Percentiles rank a stretch among this genome's conserved stretches.
phyloP scores from a whole-genome alignment of 2,888 invertebrate genomes.

The Notocelia uddmanniana region DNA sequence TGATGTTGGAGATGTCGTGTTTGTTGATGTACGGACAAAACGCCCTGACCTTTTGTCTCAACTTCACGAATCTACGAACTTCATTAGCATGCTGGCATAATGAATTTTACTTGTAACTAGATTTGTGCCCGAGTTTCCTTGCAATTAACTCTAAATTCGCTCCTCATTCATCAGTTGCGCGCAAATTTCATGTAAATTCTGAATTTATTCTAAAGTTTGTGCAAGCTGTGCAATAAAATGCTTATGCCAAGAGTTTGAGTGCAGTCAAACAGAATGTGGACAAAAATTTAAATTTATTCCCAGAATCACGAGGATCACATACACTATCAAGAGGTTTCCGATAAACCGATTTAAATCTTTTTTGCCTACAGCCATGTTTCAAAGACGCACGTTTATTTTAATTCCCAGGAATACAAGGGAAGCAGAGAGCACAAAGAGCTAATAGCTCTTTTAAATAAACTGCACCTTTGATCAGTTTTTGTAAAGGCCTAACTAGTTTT shows the following conservation, averaged over 20 bases:
- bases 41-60: conserved; percentile 42
- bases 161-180: conserved; percentile 17
- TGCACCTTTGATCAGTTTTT: conserved; percentile 14
- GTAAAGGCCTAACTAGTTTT: background rate
- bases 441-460: conserved; percentile 4
- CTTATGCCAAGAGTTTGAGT: background rate
- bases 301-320: conserved; percentile 46
- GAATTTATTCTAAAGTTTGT: background rate
- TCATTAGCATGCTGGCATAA: conserved; percentile 46
- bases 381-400: conserved; percentile 50
- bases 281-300: conserved; percentile 44
- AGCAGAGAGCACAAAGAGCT: conserved; percentile 50
- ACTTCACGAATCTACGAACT: conserved; percentile 27
- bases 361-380: conserved; percentile 31
- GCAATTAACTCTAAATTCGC: conserved; percentile 37
- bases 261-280: background rate
- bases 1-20: conserved; percentile 55
- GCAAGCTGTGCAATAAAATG: no score
- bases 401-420: conserved; percentile 58
- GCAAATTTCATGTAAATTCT: background rate
- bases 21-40: conserved; percentile 43
- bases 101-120: conserved; percentile 42
- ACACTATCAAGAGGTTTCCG: conserved; percentile 3
- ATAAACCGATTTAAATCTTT: conserved; percentile 7
- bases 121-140: conserved; percentile 33